Evolutionary conservation across 92 coral and sea anemone genomes (phyloP).

Genomic region (Epizoanthus ramosus): DNA sequence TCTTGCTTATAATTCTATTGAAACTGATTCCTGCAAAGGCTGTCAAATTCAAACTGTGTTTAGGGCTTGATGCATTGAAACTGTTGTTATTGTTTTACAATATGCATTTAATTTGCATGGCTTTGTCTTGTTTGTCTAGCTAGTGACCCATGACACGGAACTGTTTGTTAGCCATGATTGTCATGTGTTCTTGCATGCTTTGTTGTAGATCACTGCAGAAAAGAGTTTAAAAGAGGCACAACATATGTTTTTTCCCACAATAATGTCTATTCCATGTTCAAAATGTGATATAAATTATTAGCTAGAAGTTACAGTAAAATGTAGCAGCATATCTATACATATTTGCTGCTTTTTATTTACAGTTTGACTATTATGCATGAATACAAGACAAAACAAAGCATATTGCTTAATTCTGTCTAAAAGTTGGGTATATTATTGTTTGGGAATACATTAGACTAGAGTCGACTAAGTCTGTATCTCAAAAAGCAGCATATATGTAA

Average conservation of each 20-base stretch:
- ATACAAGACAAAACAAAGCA: neutral
- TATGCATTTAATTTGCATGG: constrained; percentile 18
- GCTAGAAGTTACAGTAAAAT: neutral
- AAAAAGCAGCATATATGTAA: constrained; percentile 16
- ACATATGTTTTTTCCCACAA: too few species aligned
- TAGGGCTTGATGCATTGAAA: too few species aligned
- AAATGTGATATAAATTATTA: neutral
- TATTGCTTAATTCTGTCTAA: neutral
- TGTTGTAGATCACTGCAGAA: constrained; percentile 22
- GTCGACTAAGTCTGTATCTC: neutral
- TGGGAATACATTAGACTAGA: neutral
- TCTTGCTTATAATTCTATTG: neutral
- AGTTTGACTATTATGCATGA: neutral
- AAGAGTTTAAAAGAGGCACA: constrained; percentile 3
- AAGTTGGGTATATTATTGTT: constrained; percentile 2
- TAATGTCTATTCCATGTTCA: too few species aligned
- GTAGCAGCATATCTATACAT: neutral
- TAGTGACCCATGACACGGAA: neutral
- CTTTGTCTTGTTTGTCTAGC: neutral
- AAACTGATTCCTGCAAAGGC: neutral
- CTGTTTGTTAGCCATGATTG: neutral
- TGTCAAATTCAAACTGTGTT: neutral
- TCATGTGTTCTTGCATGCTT: neutral
- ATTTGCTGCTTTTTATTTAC: constrained; percentile 31
- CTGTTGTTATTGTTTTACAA: constrained; percentile 8